phyloP scores from a whole-genome alignment of 2,113 vertebrate genomes.

The Actenoides hombroni region DNA sequence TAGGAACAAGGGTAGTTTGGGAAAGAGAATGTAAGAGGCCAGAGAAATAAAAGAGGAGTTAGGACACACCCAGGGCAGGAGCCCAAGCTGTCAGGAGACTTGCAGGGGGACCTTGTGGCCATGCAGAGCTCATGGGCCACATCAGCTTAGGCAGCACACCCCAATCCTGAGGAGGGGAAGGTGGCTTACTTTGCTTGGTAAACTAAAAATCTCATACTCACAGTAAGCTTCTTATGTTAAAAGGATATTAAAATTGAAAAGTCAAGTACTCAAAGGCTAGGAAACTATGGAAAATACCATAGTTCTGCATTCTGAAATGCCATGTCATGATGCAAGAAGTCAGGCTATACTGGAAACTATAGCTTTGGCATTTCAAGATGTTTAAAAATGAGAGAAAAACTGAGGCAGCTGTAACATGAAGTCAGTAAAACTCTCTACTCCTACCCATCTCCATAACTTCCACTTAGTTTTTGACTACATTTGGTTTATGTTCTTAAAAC shows the following conservation, averaged over 20 bases:
- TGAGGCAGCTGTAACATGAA: not conserved
- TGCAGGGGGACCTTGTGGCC: not conserved
- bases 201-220: not conserved
- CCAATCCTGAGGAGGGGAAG: not conserved
- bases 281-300: not conserved
- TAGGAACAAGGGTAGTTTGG: not conserved
- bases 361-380: not conserved
- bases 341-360: not conserved
- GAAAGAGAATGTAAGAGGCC: not conserved
- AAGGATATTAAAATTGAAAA: not conserved
- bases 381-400: not conserved
- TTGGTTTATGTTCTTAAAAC: not conserved
- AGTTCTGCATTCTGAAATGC: not conserved
- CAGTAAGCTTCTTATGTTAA: not conserved
- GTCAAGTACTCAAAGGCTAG: not conserved
- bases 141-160: accelerated
- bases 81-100: not conserved
- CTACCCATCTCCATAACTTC: not conserved
- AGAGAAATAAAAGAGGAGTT: not conserved
- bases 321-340: not conserved
- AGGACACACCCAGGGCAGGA: not conserved
- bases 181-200: not conserved
- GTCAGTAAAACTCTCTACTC: not conserved
- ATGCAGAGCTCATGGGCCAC: accelerated
- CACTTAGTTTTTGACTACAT: not conserved